Percentiles rank a stretch among this genome's conserved stretches.
These are phyloP conservation scores for Phthorimaea operculella DNA, from an alignment of 1,140 invertebrate species.

Conservation along the genomic window DNA sequence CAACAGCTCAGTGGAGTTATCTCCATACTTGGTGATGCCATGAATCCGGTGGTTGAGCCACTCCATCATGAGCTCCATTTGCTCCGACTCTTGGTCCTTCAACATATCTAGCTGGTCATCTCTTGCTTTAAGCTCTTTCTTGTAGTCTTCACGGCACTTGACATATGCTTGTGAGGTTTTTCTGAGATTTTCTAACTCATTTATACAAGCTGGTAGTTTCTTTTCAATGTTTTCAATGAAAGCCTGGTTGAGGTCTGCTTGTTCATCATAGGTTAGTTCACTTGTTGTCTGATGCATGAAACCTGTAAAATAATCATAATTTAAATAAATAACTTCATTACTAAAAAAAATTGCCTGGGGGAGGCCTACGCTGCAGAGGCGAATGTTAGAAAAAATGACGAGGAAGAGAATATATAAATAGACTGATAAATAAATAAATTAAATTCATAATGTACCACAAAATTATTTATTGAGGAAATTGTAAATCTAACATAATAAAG, in stretches of 20 bases:
- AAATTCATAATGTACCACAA: too few species aligned
- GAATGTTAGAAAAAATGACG: too few species aligned
- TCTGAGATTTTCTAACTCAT: slow-evolving; percentile 43
- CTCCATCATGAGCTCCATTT: slow-evolving; percentile 54
- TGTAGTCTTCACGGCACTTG: slow-evolving; percentile 27
- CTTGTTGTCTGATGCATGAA: slow-evolving; percentile 35
- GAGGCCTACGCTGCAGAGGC: too few species aligned
- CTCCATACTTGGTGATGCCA: slow-evolving; percentile 38
- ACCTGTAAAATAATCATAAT: slow-evolving; percentile 22
- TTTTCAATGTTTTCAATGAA: slow-evolving; percentile 44
- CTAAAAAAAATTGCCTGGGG: too few species aligned
- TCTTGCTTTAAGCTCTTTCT: slow-evolving; percentile 38
- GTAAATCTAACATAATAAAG: too few species aligned
- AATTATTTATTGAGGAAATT: too few species aligned
- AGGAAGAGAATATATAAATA: too few species aligned
- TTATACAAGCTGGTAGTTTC: slow-evolving; percentile 36
- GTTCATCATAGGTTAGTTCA: slow-evolving; percentile 51
- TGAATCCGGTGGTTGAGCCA: slow-evolving; percentile 48
- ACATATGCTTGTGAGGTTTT: slow-evolving; percentile 21
- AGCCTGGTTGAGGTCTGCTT: slow-evolving; percentile 47
- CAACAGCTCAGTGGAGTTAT: slow-evolving; percentile 43
- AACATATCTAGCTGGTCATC: slow-evolving; percentile 46
- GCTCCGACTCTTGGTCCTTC: slow-evolving; percentile 48
- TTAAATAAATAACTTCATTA: background rate
- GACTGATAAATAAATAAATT: too few species aligned